Evolutionary conservation across 2,113 vertebrate species (phyloP), one percentile per base, ranked within the genome.

Genomic region (Benitochromis conjunctus): DNA sequence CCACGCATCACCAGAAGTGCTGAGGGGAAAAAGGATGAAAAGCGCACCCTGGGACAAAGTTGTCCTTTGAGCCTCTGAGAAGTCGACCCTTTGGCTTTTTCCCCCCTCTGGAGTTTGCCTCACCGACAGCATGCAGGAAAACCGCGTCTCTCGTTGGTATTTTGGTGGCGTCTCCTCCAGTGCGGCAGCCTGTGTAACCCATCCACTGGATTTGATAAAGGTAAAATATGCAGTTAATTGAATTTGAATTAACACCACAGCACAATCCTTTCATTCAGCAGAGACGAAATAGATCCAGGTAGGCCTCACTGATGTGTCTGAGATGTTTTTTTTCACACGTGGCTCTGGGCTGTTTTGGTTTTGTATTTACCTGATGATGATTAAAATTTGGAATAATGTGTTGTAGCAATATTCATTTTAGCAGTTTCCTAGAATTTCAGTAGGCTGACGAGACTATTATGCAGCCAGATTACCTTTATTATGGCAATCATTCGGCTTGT

Each of bases 131-230:
- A 86, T 84, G 79, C 71, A 82, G 78, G 29, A 84, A 18, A 85
- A 80, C 26, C 55, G 16, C 4, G 5, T 82, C 56, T 86, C 71
- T 81, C 53, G 26, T 9, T 82, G 79, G 81, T 90, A 84, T 62
- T 80, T 90, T 79, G 82, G 80, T 81, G 80, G 82, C 24, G 7
- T 88, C 21, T 80, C 66, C 5, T 81, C 76, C n/a, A 87, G 58
- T 7, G 21, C 58, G 36, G 79, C 81, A 2, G 58, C 86, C 31
- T 84, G 29, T 36, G 62, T 57, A 71, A 87, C 82, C 58, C 87
- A 82, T 58, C 78, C 51, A 26, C 57, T 80, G 71, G 81, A 93
- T 91, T 81, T 88, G 54, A 90, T 90, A 66, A 90, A 89, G 64
- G 60, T 87, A 57, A 82, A 56, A 46, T 12, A 81, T n/a, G n/a